phyloP scores from a whole-genome alignment of 2,888 invertebrate genomes.

The Eilema sororculum region DNA sequence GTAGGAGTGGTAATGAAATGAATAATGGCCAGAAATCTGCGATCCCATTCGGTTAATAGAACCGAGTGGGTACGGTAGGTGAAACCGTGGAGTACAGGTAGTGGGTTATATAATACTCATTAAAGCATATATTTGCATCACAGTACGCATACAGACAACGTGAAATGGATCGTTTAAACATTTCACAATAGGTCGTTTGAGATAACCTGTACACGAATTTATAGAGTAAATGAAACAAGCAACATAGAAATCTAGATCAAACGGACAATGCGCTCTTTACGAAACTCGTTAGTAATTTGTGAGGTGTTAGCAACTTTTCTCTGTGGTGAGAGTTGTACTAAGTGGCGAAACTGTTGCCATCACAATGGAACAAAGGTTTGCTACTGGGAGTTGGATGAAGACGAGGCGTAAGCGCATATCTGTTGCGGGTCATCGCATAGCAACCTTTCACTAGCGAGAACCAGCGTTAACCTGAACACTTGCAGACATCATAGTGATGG shows the following conservation, averaged over 20 bases:
- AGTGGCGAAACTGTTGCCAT: slow-evolving; percentile 76
- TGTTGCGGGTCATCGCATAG: slow-evolving; percentile 73
- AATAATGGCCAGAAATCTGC: too few species aligned
- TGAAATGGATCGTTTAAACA: slow-evolving; percentile 33
- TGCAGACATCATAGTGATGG: not conserved
- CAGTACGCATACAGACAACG: slow-evolving; percentile 18
- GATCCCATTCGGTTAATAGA: not conserved
- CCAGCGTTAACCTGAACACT: not conserved
- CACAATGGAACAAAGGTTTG: slow-evolving; percentile 70
- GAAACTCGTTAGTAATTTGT: slow-evolving; percentile 79
- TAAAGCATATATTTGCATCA: slow-evolving; percentile 24
- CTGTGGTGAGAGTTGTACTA: slow-evolving; percentile 80
- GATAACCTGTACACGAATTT: slow-evolving; percentile 57
- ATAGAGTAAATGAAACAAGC: slow-evolving; percentile 63
- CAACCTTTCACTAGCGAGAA: slow-evolving; percentile 72
- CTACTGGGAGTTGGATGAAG: slow-evolving; percentile 49
- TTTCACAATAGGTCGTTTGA: slow-evolving; percentile 61
- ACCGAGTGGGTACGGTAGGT: not conserved
- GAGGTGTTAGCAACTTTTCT: slow-evolving; percentile 75
- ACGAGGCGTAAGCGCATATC: slow-evolving; percentile 55
- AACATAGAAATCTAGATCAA: slow-evolving; percentile 81
- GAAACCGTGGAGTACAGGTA: not conserved
- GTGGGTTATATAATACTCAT: not conserved
- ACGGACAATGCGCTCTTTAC: slow-evolving; percentile 81
- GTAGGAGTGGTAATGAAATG: too few species aligned